Conservation (phyloP, 1,140 invertebrate genomes). For the Epicauta chinensis region DNA sequence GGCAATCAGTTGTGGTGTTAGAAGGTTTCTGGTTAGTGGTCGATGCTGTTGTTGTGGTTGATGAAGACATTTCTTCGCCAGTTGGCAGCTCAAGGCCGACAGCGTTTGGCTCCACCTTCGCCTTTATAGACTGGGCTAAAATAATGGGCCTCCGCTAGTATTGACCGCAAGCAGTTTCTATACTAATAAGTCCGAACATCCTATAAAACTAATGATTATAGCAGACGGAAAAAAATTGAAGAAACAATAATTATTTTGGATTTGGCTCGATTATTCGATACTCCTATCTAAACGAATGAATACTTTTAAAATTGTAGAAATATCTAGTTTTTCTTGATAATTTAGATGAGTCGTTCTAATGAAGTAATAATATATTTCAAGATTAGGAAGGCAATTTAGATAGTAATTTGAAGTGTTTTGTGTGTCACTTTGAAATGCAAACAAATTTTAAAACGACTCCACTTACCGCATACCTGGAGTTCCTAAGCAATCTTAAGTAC, state of each 20-base stretch:
- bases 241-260: neutral
- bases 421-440: too few species aligned
- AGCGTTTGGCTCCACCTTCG: conserved; percentile 19
- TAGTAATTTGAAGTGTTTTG: too few species aligned
- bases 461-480: too few species aligned
- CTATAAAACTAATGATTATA: neutral
- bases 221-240: neutral
- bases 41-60: conserved; percentile 3
- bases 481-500: too few species aligned
- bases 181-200: neutral
- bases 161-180: neutral
- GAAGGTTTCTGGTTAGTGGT: conserved; percentile 3
- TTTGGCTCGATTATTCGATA: neutral
- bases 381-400: too few species aligned
- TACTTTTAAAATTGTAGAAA: too few species aligned
- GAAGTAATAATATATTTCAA: too few species aligned
- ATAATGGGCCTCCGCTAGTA: neutral
- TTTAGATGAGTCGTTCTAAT: too few species aligned
- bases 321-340: too few species aligned
- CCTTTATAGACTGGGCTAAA: conserved; percentile 13
- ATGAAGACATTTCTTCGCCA: conserved; percentile 25
- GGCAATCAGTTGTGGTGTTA: conserved; percentile 12
- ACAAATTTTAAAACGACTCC: too few species aligned
- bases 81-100: conserved; percentile 24
- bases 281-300: too few species aligned